phyloP scores from a whole-genome alignment of 2,113 vertebrate genomes.

The Calonectris borealis region DNA sequence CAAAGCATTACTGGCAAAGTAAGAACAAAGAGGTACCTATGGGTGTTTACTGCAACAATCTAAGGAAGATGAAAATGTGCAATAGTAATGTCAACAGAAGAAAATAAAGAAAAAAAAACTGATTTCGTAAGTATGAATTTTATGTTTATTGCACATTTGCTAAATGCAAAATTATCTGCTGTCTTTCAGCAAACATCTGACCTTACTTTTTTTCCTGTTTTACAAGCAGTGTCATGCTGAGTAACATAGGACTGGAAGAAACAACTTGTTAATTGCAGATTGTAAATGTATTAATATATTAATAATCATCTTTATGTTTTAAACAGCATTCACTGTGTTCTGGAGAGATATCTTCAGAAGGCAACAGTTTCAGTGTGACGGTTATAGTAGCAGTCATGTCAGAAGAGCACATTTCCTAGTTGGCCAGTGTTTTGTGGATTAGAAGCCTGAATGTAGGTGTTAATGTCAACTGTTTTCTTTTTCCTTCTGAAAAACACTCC shows the following conservation, averaged over 20 bases:
- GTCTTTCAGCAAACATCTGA: constrained; percentile 7
- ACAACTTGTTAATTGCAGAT: neutral
- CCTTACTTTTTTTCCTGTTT: neutral
- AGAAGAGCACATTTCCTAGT: neutral
- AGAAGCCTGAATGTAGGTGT: neutral
- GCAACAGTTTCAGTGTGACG: neutral
- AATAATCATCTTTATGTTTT: neutral
- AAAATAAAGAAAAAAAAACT: neutral
- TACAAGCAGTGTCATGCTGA: neutral
- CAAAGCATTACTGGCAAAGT: neutral
- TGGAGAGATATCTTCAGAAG: neutral
- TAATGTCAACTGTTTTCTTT: neutral
- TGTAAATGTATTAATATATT: neutral
- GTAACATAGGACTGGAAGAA: neutral
- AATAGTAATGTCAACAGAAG: neutral
- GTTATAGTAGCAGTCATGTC: neutral
- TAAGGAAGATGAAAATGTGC: neutral
- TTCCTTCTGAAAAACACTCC: neutral
- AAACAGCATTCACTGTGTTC: neutral
- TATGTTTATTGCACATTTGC: constrained; percentile 28
- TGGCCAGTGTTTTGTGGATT: neutral
- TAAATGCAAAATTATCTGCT: constrained; percentile 47
- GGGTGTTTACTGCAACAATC: neutral
- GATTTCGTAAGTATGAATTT: neutral
- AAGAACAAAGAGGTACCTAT: neutral